Conservation (phyloP, 2,888 invertebrate species). For the Nesidiocoris tenuis region DNA sequence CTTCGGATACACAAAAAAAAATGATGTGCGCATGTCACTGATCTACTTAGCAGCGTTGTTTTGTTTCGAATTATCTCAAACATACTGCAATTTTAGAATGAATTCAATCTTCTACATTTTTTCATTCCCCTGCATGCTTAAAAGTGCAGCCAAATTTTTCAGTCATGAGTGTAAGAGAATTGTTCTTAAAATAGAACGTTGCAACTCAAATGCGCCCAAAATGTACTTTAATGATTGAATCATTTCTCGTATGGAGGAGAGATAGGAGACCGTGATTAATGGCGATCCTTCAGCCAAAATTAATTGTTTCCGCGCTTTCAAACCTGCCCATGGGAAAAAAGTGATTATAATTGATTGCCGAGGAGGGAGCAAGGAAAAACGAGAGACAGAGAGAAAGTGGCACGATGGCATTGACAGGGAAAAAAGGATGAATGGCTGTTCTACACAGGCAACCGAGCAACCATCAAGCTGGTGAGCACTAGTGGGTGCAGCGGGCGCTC, state of each 20-base stretch:
- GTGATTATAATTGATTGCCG: conserved; percentile 20
- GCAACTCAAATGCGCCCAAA: not conserved
- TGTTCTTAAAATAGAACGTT: too few species aligned
- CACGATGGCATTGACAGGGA: not conserved
- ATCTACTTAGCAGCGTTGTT: too few species aligned
- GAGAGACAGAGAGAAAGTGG: not conserved
- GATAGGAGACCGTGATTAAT: conserved; percentile 12
- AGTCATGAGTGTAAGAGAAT: too few species aligned
- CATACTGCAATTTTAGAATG: too few species aligned
- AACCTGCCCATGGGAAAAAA: conserved; percentile 19
- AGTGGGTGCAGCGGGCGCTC: too few species aligned
- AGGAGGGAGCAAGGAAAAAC: not conserved
- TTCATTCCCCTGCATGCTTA: too few species aligned
- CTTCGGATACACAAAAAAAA: too few species aligned
- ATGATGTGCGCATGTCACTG: too few species aligned
- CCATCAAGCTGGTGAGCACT: not conserved
- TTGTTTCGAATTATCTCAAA: too few species aligned
- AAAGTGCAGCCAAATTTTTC: too few species aligned
- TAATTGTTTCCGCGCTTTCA: conserved; percentile 25
- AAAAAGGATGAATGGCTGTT: not conserved
- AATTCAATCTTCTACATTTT: too few species aligned
- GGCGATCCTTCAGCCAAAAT: not conserved
- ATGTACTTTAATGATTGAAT: not conserved
- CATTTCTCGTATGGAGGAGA: not conserved
- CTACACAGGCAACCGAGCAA: not conserved